Evolutionary conservation across 2,797 vertebrate genomes (phyloP), one percentile per base, ranked within the genome.

Genomic region (Hypotaenidia okinawae): DNA sequence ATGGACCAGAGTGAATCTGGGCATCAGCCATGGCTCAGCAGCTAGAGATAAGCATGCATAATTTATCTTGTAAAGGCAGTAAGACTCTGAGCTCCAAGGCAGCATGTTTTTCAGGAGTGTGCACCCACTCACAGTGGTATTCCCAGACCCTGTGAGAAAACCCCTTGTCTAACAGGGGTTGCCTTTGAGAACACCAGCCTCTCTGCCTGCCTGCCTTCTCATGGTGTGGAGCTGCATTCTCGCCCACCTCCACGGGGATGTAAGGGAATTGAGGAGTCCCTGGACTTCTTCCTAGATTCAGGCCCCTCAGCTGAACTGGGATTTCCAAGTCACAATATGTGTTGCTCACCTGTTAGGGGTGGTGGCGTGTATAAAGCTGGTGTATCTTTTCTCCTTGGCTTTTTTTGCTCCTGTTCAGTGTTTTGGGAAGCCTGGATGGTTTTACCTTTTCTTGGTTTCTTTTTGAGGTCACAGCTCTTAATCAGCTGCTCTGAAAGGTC

Each of bases 341-440:
- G 58, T 12, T 67, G 21, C 67, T 97, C 62, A 99, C 99, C 98
- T 98, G 98, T 98, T 85, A 99, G 97, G 43, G 98, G 98, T 19
- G 98, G 98, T 9, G 98, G 98, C 28, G 94, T 97, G 72, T 98
- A 97, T 81, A 98, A 94, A 27, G 99, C 98, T 0, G 99, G 99
- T 5, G 99, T 99, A 81, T 99, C 99, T 97, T 99, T 99, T 81
- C 99, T 97, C 74, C 98, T 98, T 57, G 99, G 99, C 78, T 99
- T 99, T 95, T 98, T 99, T 92, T 98, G 97, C n/a, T 98, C 98
- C 64, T 97, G 97, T 22, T 98, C 98, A 33, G 95, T 93, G 61
- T 97, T 98, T 82, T 97, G 97, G 39, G 96, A 89, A 33, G 96
- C 74, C 49, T 93, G 96, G 28, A 43, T 33, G 23, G 88, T 89